These are phyloP conservation scores for Lapara coniferarum DNA, from an alignment of 2,888 invertebrate genomes.

Conservation along the genomic window DNA sequence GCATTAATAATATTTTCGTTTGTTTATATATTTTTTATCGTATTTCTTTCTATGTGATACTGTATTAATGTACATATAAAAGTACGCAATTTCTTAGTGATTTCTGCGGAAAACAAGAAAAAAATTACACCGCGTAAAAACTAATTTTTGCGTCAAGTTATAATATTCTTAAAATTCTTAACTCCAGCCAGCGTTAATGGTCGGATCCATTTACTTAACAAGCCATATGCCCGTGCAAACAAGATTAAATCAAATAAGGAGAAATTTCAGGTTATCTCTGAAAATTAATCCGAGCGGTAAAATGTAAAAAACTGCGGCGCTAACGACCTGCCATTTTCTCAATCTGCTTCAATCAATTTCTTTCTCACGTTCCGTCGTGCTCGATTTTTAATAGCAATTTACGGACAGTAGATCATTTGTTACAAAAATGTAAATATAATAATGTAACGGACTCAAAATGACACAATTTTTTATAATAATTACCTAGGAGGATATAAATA, in stretches of 20 bases:
- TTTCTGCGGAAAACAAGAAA: no score
- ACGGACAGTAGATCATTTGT: conserved; percentile 1
- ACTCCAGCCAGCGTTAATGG: background rate
- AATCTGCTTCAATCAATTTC: conserved; percentile 24
- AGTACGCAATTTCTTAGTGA: no score
- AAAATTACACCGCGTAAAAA: background rate
- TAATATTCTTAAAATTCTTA: background rate
- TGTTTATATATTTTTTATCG: no score
- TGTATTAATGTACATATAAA: no score
- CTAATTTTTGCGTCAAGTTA: background rate
- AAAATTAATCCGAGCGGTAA: conserved; percentile 19
- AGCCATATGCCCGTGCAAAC: background rate
- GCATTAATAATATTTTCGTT: no score
- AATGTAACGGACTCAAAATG: background rate
- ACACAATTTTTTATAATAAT: background rate
- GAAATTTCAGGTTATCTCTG: conserved; percentile 16
- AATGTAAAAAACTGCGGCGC: conserved; percentile 16
- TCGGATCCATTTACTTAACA: background rate
- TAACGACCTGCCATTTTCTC: conserved; percentile 24
- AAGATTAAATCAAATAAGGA: conserved; percentile 20
- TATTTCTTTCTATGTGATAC: no score
- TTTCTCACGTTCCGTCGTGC: conserved; percentile 3
- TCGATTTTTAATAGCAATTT: conserved; percentile 11
- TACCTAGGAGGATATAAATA: background rate
- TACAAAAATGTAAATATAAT: background rate